Evolutionary conservation across 1,140 invertebrate genomes (phyloP).

Genomic region (Pachyrhynchus sulphureomaculatus): DNA sequence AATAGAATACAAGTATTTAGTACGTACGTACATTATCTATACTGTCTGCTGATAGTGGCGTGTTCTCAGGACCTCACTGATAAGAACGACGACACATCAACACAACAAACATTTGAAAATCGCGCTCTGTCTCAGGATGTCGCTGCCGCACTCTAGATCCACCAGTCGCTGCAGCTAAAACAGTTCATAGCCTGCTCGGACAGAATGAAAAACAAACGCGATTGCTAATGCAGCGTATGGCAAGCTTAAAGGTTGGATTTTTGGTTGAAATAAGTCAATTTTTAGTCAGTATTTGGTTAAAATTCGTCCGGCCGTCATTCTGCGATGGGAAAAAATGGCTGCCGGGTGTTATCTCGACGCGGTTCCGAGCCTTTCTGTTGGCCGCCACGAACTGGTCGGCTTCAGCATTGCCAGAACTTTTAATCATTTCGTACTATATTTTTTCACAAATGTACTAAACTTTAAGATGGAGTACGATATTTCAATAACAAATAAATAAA

Average conservation of each 20-base stretch:
- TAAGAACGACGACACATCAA: slow-evolving; percentile 8
- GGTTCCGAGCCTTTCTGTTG: slow-evolving; percentile 17
- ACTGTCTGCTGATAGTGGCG: slow-evolving; percentile 11
- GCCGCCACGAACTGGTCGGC: slow-evolving; percentile 19
- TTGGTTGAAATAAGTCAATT: background rate
- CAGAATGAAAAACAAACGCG: background rate
- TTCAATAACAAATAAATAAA: too few relatives aligned
- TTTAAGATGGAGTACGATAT: too few relatives aligned
- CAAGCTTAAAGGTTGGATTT: background rate
- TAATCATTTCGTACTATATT: too few relatives aligned
- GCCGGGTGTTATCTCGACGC: background rate
- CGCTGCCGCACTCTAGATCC: slow-evolving; percentile 10
- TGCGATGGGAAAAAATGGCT: background rate
- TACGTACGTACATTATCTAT: slow-evolving; percentile 16
- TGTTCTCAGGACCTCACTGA: slow-evolving; percentile 2
- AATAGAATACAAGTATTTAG: background rate
- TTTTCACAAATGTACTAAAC: too few relatives aligned
- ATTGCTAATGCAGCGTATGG: background rate
- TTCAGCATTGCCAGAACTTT: slow-evolving; percentile 3
- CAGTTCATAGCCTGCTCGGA: slow-evolving; percentile 7
- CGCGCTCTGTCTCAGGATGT: slow-evolving; percentile 9
- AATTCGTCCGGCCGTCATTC: slow-evolving; percentile 5
- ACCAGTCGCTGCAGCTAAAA: background rate
- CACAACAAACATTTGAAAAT: slow-evolving; percentile 12
- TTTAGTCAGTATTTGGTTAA: background rate